These are phyloP conservation scores for Hafferia zeledoni DNA, from an alignment of 2,797 vertebrate species.

Conservation along the genomic window DNA sequence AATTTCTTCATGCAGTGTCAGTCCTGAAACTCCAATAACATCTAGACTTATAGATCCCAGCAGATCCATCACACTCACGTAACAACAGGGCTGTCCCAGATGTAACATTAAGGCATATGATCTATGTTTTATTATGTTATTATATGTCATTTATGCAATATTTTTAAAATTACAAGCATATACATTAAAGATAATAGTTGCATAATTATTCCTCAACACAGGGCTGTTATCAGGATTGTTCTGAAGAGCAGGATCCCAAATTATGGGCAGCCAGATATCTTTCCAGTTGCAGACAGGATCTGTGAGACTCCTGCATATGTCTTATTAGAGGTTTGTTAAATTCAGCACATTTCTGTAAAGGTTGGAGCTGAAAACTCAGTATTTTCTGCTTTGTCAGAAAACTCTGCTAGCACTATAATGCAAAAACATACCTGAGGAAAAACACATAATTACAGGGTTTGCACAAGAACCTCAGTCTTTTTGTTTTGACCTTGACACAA, in stretches of 20 bases:
- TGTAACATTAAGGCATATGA: neutral
- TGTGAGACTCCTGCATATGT: neutral
- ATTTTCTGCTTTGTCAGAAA: neutral
- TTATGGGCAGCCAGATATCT: neutral
- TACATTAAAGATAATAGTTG: neutral
- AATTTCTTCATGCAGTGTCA: neutral
- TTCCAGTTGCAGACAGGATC: neutral
- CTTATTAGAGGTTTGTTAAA: neutral
- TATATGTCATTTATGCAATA: neutral
- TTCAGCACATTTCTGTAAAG: neutral
- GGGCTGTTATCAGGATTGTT: neutral
- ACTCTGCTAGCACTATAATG: neutral
- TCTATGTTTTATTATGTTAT: neutral
- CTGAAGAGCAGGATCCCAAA: neutral
- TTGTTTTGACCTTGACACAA: neutral
- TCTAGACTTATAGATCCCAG: neutral
- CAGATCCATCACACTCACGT: neutral
- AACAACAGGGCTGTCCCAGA: neutral
- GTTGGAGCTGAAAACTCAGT: neutral
- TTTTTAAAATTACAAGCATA: neutral
- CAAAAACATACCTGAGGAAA: neutral
- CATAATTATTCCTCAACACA: neutral
- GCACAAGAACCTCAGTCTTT: neutral
- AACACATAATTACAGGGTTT: neutral
- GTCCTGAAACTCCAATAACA: neutral